Base-by-base conservation (phyloP, 1,140 invertebrate genomes). In the Carposina sasakii region DNA sequence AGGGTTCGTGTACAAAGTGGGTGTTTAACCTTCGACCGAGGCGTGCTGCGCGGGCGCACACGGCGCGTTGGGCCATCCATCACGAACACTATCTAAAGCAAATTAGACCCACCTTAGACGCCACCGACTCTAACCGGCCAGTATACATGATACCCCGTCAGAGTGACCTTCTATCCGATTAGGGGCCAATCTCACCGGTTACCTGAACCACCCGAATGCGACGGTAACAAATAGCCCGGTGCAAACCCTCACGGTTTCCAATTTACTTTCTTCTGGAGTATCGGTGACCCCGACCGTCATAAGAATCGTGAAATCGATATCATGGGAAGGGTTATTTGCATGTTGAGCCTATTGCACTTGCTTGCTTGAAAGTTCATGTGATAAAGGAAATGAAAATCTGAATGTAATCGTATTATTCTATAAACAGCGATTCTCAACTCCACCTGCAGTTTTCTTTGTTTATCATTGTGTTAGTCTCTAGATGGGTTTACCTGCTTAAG, bases 1-100 rank as follows among this genome's bases (percentile, higher is more conserved):
- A 67, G 67, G 72, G 67, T 71, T 79, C 73, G 73, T 74, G 75
- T 67, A 62, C 67, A 78, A 77, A 81, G 71, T 82, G 73, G 73
- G 73, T 60, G 73, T 78, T 81, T 82, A 78, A 81, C 76, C 78
- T 78, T 57, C 69, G 73, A 66, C 76, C 62, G 63, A 67, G 63
- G 74, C 73, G 67, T 75, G 72, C 47, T 52, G 63, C 58, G 62
- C 70, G 61, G 59, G 65, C 67, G 70, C 67, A 64, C 63, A 69
- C 60, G 51, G 57, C 68, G 65, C 67, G 72, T 75, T 68, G 70
- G 73, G 52, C 71, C 57, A 78, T 82, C 75, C 67, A 76, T 79
- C 76, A 81, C 61, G 49, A 52, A 63, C 60, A 62, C 70, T 76
- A 81, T 77, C 74, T 68, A 57, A 60, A 67, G 70, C 62, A 78